Conservation (phyloP, 2,888 invertebrate species). For the Masnerella sp. region DNA sequence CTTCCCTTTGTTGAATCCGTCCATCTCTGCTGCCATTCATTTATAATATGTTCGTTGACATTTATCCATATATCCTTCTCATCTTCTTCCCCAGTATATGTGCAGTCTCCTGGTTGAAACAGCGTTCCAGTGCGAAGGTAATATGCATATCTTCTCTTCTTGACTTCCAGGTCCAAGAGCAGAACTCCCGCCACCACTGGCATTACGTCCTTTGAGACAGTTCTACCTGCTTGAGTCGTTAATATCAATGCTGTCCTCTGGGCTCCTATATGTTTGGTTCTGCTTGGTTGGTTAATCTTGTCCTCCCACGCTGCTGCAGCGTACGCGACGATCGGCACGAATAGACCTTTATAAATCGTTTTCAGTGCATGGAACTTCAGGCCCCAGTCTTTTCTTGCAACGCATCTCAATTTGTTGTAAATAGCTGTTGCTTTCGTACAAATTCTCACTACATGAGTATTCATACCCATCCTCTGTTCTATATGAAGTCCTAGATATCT, state of each 20-base stretch:
- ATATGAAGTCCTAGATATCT: constrained; percentile 33
- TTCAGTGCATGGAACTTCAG: constrained; percentile 23
- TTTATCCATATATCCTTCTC: neutral
- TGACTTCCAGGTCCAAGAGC: constrained; percentile 2
- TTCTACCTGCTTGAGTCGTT: constrained; percentile 19
- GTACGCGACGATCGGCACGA: constrained; percentile 45
- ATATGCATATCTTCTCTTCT: neutral
- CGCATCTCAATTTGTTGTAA: neutral
- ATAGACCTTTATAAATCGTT: constrained; percentile 43
- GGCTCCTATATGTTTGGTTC: neutral
- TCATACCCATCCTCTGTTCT: constrained; percentile 20
- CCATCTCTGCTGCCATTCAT: constrained; percentile 33
- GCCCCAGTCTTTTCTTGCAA: constrained; percentile 53
- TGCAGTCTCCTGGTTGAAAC: too few relatives aligned
- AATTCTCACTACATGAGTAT: constrained; percentile 6
- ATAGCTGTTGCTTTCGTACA: constrained; percentile 9
- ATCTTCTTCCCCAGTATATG: neutral
- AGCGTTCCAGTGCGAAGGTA: neutral
- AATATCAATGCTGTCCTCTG: constrained; percentile 31
- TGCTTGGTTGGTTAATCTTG: neutral
- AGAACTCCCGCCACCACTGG: constrained; percentile 24
- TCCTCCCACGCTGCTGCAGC: constrained; percentile 43
- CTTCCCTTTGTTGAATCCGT: constrained; percentile 17
- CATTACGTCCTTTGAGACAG: constrained; percentile 16
- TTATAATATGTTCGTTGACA: neutral